Base-by-base conservation (phyloP, 2,888 invertebrate genomes). In the Drosophila helvetica region DNA sequence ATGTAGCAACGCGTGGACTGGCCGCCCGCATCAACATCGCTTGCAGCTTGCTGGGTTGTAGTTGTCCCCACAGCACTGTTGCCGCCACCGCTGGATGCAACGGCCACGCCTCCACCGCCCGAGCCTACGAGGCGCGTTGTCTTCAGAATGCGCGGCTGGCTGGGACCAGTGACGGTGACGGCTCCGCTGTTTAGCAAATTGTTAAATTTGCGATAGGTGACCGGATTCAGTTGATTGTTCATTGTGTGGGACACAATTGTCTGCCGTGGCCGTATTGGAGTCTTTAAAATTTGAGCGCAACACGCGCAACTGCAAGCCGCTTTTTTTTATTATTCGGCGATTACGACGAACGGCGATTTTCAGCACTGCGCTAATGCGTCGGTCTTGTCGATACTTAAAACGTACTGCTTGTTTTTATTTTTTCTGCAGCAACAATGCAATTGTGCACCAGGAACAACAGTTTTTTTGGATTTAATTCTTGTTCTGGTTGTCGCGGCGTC, bases 171-270 rank as follows among this genome's bases (percentile, higher is more conserved):
- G 58, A 92, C 92, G 61, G 91, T 92, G 62, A 92, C 92, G 73
- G 92, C 90, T 58, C 92, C 92, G 87, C 92, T 92, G 63, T 90
- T 91, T 22, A 92, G 87, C 74, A 92, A 89, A 88, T 92, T 92
- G 78, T 91, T 91, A 73, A 92, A 92, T 89, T 92, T 92, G 71
- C 92, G 90, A 65, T 91, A 92, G 74, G 83, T 88, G 60, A 92
- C 90, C 83, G 90, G 91, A 72, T 84, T 91, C 74, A 92, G 90
- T 88, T 91, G 92, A 78, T 90, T 91, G 83, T 89, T 90, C 91
- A 91, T 90, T 45, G 50, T 67, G 50, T 56, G 47, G 62, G 25
- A 18, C 25, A 51, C 58, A 62, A 54, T 51, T 25, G 64, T 54
- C 17, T 51, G 61, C 77, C 51, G 71, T 73, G 72, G 46, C 76